Base-by-base conservation (phyloP, 1,140 invertebrate genomes). In the Mamestra configurata region DNA sequence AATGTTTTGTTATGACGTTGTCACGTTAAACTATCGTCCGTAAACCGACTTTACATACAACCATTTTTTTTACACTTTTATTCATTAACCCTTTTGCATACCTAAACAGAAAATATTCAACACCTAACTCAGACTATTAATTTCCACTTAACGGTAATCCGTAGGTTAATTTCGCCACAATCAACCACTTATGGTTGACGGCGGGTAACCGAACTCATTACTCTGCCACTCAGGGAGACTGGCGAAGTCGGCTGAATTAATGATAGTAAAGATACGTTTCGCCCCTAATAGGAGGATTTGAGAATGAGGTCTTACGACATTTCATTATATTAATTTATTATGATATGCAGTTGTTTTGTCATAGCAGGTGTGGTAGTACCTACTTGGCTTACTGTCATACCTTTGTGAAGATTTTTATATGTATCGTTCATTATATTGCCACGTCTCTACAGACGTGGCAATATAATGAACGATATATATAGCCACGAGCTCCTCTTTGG, bases 141-240 rank as follows among this genome's bases (percentile, higher is more conserved):
- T 71, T 24, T 22, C 15, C 57, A 61, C 57, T 61, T 71, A 71
- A 71, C 68, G 43, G 68, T 51, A 51, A 46, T 22, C 20, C 64
- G 3, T 15, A 11, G 68, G 68, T 71, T 71, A 84, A 84, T 84
- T 80, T 81, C 79, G 49, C 40, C 61, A 83, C 82, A 83, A 83
- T 83, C 79, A 77, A 57, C 53, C 82, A 80, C 75, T 83, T 83
- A 80, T 75, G 75, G 79, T 78, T 55, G 53, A 77, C 27, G 49
- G 70, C 59, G n/a, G 15, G 76, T 75, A 77, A 83, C 82, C 73
- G 70, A 46, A 79, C 68, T 51, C 68, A 83, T 83, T 81, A 72
- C 49, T 43, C 82, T 81, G 82, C 78, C 82, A 83, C 27, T 83
- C 82, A 80, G 31, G 27, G 22, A 76, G 79, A 75, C 79, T 37